These are phyloP conservation scores for Apis florea DNA, from an alignment of 1,140 invertebrate genomes.

Conservation along the genomic window DNA sequence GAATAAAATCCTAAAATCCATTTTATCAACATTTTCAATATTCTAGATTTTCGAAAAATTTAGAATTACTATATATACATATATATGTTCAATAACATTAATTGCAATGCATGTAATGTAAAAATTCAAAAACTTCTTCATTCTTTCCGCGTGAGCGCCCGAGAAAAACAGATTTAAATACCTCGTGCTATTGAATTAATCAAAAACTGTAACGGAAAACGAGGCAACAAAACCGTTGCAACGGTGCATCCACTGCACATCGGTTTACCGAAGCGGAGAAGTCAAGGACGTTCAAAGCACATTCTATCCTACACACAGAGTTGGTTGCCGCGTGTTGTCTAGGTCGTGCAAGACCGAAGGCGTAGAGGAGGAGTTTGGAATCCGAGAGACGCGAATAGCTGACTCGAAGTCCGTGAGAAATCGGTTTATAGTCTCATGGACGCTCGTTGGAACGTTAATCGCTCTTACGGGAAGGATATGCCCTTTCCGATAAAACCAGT, in stretches of 20 bases:
- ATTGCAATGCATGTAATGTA: too few species aligned
- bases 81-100: too few species aligned
- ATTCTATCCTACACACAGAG: constrained; percentile 37
- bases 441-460: constrained; percentile 11
- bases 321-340: constrained; percentile 49
- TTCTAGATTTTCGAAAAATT: too few species aligned
- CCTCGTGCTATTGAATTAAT: constrained; percentile 18
- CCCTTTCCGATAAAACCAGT: not conserved
- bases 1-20: too few species aligned
- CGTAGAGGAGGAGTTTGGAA: constrained; percentile 42
- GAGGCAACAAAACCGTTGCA: constrained; percentile 36
- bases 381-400: constrained; percentile 21
- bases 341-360: constrained; percentile 54
- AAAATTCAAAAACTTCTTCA: not conserved
- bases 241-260: constrained; percentile 42
- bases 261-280: constrained; percentile 31
- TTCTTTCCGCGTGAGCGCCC: not conserved
- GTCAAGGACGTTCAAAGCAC: constrained; percentile 49
- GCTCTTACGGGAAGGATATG: not conserved
- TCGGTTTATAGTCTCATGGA: constrained; percentile 29
- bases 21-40: too few species aligned
- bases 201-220: constrained; percentile 37
- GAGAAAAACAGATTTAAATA: constrained; percentile 16
- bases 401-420: constrained; percentile 19
- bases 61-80: too few species aligned